Evolutionary conservation across 2,888 invertebrate genomes (phyloP).

Genomic region (Drosophila anceps): DNA sequence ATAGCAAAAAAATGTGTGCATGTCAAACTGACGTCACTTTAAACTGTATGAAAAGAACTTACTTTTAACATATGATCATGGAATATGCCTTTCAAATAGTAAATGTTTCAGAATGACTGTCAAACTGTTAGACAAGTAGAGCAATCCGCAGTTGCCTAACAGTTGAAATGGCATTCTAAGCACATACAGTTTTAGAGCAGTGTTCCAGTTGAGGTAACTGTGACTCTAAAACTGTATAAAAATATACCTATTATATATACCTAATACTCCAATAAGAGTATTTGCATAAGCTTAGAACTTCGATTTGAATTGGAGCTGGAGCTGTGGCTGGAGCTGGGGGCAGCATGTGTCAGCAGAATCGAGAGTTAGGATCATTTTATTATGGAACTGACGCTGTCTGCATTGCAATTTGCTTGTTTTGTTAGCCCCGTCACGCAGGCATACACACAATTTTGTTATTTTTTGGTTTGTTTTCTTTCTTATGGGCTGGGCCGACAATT

Average conservation of each 20-base stretch:
- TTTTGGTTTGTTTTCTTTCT: conserved; percentile 1
- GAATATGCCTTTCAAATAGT: too few relatives aligned
- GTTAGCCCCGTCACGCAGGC: conserved; percentile 44
- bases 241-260: too few relatives aligned
- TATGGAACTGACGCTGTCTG: conserved; percentile 30
- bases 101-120: too few relatives aligned
- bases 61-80: too few relatives aligned
- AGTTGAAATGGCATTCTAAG: too few relatives aligned
- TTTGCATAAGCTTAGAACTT: conserved; percentile 11
- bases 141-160: too few relatives aligned
- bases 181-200: too few relatives aligned
- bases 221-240: neutral
- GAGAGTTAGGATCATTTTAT: conserved; percentile 15
- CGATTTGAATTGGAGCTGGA: neutral
- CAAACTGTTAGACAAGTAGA: too few relatives aligned
- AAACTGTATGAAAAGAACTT: too few relatives aligned
- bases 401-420: conserved; percentile 53
- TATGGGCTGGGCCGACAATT: conserved; percentile 47
- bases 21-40: too few relatives aligned
- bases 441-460: conserved; percentile 10
- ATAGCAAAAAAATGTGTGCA: too few relatives aligned
- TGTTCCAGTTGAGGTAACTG: too few relatives aligned
- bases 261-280: neutral
- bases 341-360: conserved; percentile 36
- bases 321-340: neutral